Evolutionary conservation across 2,113 vertebrate species (phyloP).

Genomic region (Trachemys scripta): DNA sequence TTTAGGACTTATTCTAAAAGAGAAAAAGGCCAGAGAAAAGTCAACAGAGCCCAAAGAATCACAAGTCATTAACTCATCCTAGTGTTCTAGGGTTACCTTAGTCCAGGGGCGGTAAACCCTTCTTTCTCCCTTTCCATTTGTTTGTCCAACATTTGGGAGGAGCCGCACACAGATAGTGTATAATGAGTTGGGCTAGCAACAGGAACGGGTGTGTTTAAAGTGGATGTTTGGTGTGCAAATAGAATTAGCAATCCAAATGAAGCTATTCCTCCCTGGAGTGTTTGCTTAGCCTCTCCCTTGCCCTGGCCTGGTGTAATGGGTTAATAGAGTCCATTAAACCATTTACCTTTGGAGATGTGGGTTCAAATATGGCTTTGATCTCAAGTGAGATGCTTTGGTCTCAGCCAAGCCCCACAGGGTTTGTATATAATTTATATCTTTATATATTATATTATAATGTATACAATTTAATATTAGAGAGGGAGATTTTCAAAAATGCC

Average conservation of each 20-base stretch:
- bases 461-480: accelerated
- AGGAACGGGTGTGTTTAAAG: background rate
- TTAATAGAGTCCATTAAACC: accelerated
- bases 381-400: no score
- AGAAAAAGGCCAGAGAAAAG: background rate
- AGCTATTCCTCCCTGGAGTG: background rate
- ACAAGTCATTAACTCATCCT: background rate
- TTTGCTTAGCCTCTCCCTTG: constrained; percentile 33
- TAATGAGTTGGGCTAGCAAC: background rate
- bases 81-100: background rate
- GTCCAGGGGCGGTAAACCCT: background rate
- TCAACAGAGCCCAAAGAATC: background rate
- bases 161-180: background rate
- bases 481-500: background rate
- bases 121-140: background rate
- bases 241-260: constrained; percentile 33
- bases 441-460: no score
- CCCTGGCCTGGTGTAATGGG: background rate
- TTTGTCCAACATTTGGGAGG: background rate
- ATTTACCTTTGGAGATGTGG: background rate
- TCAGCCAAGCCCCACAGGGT: background rate
- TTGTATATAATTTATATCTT: background rate
- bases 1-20: background rate
- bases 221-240: constrained; percentile 40
- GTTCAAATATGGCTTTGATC: background rate